Base-by-base conservation (phyloP, 2,113 vertebrate genomes). In the Ifrita kowaldi region DNA sequence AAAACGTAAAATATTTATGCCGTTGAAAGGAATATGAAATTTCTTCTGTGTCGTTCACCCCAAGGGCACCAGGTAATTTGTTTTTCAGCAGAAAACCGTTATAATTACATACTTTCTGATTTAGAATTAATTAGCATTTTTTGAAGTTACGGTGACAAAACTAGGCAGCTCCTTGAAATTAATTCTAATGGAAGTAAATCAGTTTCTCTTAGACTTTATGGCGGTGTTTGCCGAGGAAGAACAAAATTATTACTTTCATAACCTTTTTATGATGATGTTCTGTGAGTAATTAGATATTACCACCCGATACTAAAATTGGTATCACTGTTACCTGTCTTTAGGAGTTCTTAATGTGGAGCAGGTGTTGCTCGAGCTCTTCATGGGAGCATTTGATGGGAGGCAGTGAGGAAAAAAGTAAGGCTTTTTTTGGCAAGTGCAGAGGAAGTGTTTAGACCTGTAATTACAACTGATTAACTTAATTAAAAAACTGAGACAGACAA, bases 121-220 rank as follows among this genome's bases (percentile, higher is more conserved):
- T 95, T 96, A 88, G 97, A 98, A 97, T 97, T 97, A 97, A 97
- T 97, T 96, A 98, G 78, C 83, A 65, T 93, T 80, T 92, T 93
- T 97, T 96, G 52, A 94, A 95, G 87, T 95, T 94, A 78, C 18
- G n/a, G 77, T 84, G 95, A 94, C 96, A 97, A 98, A 97, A 81
- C 63, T 65, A 94, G 96, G 84, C 91, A 93, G 82, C 94, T 96
- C 92, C 94, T 97, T 96, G 80, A 97, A 97, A 97, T 96, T 81
- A 95, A 98, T 97, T 97, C 80, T 95, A 94, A 95, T 86, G 32
- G 91, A 86, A 97, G 49, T 87, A 96, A 91, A 89, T 63, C 27
- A 60, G 42, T 94, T 96, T 94, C 10, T 87, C 42, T 57, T 44
- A 67, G 68, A 69, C 71, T 95, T 95, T 79, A 62, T 42, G 68